Evolutionary conservation across 2,888 invertebrate genomes (phyloP).

Genomic region (Mantis religiosa): DNA sequence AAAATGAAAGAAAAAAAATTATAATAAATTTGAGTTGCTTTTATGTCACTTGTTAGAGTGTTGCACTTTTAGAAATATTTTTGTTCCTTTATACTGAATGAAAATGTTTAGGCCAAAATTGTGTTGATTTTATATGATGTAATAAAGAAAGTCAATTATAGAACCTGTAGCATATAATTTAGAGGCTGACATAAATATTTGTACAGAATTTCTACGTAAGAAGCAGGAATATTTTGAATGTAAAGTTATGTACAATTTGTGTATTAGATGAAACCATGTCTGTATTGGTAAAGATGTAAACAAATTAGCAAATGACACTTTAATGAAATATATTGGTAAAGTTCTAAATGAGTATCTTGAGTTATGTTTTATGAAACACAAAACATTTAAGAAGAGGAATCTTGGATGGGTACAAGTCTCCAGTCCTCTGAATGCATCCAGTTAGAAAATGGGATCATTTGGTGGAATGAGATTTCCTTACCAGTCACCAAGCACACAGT

Average conservation of each 20-base stretch:
- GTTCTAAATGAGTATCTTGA: neutral
- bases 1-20: neutral
- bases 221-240: conserved; percentile 14
- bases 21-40: conserved; percentile 8
- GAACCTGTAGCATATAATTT: conserved; percentile 3
- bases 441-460: too few species aligned
- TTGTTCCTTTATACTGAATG: conserved; percentile 3
- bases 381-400: neutral
- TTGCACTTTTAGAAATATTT: conserved; percentile 19
- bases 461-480: too few species aligned
- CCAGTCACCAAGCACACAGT: too few species aligned
- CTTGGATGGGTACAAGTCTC: too few species aligned
- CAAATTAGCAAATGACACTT: neutral
- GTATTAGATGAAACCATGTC: neutral
- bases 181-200: neutral
- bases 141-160: conserved; percentile 14
- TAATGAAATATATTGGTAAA: neutral
- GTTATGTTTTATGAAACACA: neutral
- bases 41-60: conserved; percentile 25
- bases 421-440: too few species aligned
- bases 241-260: conserved; percentile 9
- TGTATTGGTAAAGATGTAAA: neutral
- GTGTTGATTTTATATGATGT: conserved; percentile 14
- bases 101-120: conserved; percentile 9
- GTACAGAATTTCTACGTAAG: conserved; percentile 14